phyloP scores from a whole-genome alignment of 2,888 invertebrate genomes.

The Drosophila multiciliata region DNA sequence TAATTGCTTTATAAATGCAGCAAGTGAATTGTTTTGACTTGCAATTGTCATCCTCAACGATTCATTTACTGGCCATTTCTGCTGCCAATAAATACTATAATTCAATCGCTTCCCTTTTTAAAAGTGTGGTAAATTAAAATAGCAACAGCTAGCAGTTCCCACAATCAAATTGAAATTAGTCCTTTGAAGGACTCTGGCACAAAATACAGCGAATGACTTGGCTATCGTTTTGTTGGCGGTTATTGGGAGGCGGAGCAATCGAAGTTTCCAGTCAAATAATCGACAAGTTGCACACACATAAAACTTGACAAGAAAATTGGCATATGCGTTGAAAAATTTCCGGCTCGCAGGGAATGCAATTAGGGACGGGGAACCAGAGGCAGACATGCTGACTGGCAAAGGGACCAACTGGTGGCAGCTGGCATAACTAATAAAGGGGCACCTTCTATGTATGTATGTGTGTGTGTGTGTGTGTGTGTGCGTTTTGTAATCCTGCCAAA shows the following conservation, averaged over 20 bases:
- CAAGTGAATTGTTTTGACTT: slow-evolving; percentile 7
- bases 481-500: slow-evolving; percentile 69
- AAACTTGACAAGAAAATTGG: slow-evolving; percentile 72
- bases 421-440: slow-evolving; percentile 56
- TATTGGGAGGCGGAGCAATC: slow-evolving; percentile 21
- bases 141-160: slow-evolving; percentile 57
- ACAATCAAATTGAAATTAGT: slow-evolving; percentile 71
- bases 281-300: slow-evolving; percentile 49
- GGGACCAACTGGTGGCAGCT: slow-evolving; percentile 21
- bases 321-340: slow-evolving; percentile 77
- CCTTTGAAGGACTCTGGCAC: slow-evolving; percentile 43
- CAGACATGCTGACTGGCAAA: slow-evolving; percentile 1
- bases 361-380: background rate
- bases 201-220: slow-evolving; percentile 32
- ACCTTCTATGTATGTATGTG: slow-evolving; percentile 12
- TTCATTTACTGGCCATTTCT: background rate
- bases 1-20: slow-evolving; percentile 17
- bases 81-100: slow-evolving; percentile 15
- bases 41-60: background rate
- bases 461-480: slow-evolving; percentile 29
- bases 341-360: slow-evolving; percentile 42
- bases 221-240: background rate
- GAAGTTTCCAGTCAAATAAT: slow-evolving; percentile 48
- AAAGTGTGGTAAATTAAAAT: slow-evolving; percentile 43
- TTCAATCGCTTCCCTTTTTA: slow-evolving; percentile 9